Evolutionary conservation across 2,113 vertebrate species (phyloP).

Genomic region (Aegypius monachus): DNA sequence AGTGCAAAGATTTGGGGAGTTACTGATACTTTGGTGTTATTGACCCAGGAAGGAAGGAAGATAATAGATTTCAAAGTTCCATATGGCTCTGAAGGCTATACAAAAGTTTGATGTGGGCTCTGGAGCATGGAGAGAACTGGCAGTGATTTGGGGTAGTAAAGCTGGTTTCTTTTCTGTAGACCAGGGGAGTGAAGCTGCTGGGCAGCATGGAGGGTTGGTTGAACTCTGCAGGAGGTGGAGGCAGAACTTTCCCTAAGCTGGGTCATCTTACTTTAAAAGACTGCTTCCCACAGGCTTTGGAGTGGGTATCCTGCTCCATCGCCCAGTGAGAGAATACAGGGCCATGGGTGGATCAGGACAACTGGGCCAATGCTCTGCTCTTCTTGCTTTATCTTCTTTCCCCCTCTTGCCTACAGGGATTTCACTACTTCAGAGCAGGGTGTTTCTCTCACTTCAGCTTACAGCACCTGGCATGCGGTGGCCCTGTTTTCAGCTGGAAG

Average conservation of each 20-base stretch:
- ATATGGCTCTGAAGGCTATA: not conserved
- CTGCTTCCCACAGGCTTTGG: not conserved
- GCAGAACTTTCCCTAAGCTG: not conserved
- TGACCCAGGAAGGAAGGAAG: not conserved
- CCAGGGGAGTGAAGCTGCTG: not conserved
- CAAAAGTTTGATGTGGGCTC: not conserved
- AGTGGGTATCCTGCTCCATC: not conserved
- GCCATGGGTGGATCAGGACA: not conserved
- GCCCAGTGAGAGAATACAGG: not conserved
- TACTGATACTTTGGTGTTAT: not conserved
- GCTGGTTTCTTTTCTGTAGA: not conserved
- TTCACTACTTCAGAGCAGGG: not conserved
- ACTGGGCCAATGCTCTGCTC: not conserved
- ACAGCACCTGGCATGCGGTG: not conserved
- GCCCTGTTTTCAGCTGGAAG: not conserved
- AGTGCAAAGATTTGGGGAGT: not conserved
- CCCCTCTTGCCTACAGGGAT: not conserved
- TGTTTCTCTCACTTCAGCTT: not conserved
- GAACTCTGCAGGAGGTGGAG: not conserved
- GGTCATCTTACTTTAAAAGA: not conserved
- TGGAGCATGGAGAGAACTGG: not conserved
- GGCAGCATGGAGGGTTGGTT: not conserved
- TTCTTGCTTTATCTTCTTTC: not conserved
- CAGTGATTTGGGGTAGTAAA: not conserved
- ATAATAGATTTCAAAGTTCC: not conserved